Evolutionary conservation across 2,888 invertebrate genomes (phyloP), one percentile per base, ranked within the genome.

Genomic region (Stenotaenia linearis): DNA sequence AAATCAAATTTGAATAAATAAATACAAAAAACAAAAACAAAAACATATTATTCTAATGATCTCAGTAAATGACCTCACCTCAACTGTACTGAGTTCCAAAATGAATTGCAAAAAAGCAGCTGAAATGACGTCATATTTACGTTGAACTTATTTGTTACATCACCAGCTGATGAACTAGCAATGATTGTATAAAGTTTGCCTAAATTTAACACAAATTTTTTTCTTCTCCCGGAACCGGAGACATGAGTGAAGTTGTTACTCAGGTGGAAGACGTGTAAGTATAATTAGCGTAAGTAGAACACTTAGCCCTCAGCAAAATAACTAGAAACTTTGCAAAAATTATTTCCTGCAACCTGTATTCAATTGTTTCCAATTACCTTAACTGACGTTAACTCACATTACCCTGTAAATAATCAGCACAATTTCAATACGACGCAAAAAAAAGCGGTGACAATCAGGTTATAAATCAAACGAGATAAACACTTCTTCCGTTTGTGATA

Each of bases 161-260:
- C 69, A 69, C 10, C 25, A 25, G 28, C 15, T 69, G 69, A 69
- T 28, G 23, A 12, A 69, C 15, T 28, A 69, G 69, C 25, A 25
- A 56, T 56, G 56, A 23, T 56, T 23, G 18, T 23, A 28, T 69
- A 28, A 69, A 69, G 23, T 69, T 69, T 69, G 12, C 28, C 69
- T 69, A 69, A 69, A 69, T 69, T 69, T 69, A 28, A 69, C 69
- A 69, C 21, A 28, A 69, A 25, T 69, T 69, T 69, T 69, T 69
- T 69, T 69, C 28, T 69, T 4, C 28, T 28, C 25, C 15, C 25
- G 69, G 12, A 69, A 28, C 69, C 28, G 69, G 69, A 69, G 69
- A 10, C 25, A 69, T 69, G 69, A 69, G 1, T 69, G 69, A 69
- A 28, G 69, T 69, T 28, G 15, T 69, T 18, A 4, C 50, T 28